A percentile compares a stretch with the other conserved stretches of the same genome.
These are phyloP conservation scores for Elephas maximus DNA, from an alignment of 2,113 vertebrate species.

Conservation along the genomic window DNA sequence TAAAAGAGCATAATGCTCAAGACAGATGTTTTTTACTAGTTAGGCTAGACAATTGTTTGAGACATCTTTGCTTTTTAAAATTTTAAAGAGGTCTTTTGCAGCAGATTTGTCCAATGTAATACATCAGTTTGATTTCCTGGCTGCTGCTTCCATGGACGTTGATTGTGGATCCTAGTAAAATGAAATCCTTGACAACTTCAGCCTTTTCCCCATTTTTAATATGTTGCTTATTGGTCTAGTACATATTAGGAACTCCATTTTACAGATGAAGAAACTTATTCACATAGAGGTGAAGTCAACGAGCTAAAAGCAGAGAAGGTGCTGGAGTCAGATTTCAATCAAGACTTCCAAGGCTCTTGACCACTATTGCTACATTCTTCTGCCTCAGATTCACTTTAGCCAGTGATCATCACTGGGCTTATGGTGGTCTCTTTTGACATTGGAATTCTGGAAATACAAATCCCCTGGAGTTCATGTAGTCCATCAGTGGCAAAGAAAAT, in stretches of 20 bases:
- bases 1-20: too few species aligned
- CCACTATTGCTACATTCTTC: accelerated
- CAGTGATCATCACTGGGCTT: not conserved
- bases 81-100: not conserved
- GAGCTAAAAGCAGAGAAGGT: not conserved
- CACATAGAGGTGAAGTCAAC: not conserved
- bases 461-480: not conserved
- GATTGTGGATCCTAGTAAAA: not conserved
- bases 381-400: not conserved
- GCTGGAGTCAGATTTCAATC: not conserved
- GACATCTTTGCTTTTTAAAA: not conserved
- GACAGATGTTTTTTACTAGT: too few species aligned
- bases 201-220: not conserved
- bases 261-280: slow-evolving; percentile 25
- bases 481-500: not conserved
- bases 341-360: accelerated
- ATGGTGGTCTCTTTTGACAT: not conserved
- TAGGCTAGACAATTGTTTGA: not conserved
- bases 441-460: not conserved
- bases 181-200: not conserved
- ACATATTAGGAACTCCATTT: not conserved
- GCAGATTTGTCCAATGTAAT: not conserved
- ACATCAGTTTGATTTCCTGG: not conserved
- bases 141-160: too few species aligned
- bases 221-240: not conserved